A percentile compares a stretch with the other conserved stretches of the same genome.
Conservation (phyloP, 1,140 invertebrate genomes). For the Octopus bimaculoides region DNA sequence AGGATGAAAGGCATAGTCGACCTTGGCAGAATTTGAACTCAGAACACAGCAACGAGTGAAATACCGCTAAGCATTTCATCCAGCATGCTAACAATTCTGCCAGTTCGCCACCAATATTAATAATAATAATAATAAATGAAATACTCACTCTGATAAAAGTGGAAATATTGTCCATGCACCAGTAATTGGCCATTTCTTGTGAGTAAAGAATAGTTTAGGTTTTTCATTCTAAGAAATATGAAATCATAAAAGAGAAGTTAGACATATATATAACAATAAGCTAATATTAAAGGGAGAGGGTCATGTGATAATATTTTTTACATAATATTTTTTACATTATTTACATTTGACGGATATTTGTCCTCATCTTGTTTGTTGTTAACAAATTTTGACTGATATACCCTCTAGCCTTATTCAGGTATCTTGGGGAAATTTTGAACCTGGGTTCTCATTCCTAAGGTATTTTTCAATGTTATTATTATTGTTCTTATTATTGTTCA, state of each 20-base stretch:
- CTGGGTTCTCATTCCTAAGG: too few relatives aligned
- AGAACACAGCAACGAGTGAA: too few relatives aligned
- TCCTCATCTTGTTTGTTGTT: not conserved
- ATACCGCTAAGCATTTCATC: too few relatives aligned
- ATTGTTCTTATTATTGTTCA: too few relatives aligned
- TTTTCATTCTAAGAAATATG: slow-evolving; percentile 26
- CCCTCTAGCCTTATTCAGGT: too few relatives aligned
- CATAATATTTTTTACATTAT: too few relatives aligned
- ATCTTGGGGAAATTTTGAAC: too few relatives aligned
- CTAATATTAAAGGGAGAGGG: not conserved
- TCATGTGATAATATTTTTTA: not conserved
- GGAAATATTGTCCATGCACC: slow-evolving; percentile 71
- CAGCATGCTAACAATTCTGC: too few relatives aligned
- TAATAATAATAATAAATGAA: not conserved
- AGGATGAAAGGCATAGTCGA: too few relatives aligned
- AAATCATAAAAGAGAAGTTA: slow-evolving; percentile 4
- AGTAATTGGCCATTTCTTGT: slow-evolving; percentile 62
- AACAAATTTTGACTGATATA: not conserved
- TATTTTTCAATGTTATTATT: too few relatives aligned
- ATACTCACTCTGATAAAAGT: slow-evolving; percentile 60
- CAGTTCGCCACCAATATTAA: too few relatives aligned
- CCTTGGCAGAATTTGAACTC: too few relatives aligned
- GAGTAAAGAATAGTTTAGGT: slow-evolving; percentile 61
- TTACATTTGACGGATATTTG: not conserved
- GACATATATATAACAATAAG: not conserved